Evolutionary conservation across 2,888 invertebrate species (phyloP).

Genomic region (Mallateleia sp.): DNA sequence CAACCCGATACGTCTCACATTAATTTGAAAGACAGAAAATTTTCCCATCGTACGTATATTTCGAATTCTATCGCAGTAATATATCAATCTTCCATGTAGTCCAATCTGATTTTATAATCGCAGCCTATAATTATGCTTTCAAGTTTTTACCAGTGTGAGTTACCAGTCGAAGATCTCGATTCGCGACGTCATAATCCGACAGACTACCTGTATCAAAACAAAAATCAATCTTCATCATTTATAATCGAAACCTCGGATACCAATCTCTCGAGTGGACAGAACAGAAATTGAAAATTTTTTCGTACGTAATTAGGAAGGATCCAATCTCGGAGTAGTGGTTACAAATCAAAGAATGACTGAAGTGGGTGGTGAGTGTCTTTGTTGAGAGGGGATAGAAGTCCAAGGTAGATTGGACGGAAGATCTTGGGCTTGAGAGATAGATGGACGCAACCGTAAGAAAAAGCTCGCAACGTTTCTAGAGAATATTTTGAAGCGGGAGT

Average conservation of each 20-base stretch:
- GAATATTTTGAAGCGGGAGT: no score
- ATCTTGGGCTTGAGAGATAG: no score
- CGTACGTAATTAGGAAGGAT: constrained; percentile 61
- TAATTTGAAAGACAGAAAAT: constrained; percentile 34
- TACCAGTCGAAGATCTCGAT: constrained; percentile 27
- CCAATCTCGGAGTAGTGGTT: constrained; percentile 56
- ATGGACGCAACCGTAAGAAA: no score
- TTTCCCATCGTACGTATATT: constrained; percentile 46
- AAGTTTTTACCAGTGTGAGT: constrained; percentile 50
- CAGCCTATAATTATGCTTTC: constrained; percentile 65
- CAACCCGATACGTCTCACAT: constrained; percentile 6
- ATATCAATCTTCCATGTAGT: constrained; percentile 65
- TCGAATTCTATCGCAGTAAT: constrained; percentile 67
- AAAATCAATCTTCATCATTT: constrained; percentile 63
- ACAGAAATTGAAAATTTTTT: constrained; percentile 72
- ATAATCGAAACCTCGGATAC: constrained; percentile 49
- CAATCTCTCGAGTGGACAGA: constrained; percentile 15
- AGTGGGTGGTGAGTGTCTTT: constrained; percentile 60
- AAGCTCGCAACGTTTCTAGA: no score
- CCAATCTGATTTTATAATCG: constrained; percentile 66
- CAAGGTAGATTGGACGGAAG: constrained; percentile 59
- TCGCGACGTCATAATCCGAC: constrained; percentile 62
- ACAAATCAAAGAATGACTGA: constrained; percentile 67
- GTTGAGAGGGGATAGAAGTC: constrained; percentile 30
- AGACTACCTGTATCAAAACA: constrained; percentile 47